Base-by-base conservation (phyloP, 1,140 invertebrate species). In the Drosophila paulistorum region DNA sequence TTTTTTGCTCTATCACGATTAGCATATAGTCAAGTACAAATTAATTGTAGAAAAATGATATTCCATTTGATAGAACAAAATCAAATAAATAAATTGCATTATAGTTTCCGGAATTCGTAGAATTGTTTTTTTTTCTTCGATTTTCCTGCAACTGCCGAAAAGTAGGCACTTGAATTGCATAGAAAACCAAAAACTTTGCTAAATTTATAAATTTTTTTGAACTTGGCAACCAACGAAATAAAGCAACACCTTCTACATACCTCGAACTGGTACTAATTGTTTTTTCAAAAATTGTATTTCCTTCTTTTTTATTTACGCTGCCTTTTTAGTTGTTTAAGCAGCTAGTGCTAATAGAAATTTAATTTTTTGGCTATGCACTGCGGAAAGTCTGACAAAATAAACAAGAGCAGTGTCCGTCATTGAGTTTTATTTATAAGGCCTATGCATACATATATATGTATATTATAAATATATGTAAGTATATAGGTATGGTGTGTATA, bases 341-440 rank as follows among this genome's bases (percentile, higher is more conserved):
- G n/a, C 57, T 14, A 41, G 26, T 71, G 72, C 48, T 79, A 61
- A 79, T 51, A 77, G 54, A n/a, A 39, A 61, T 55, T 41, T 57
- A 61, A 63, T 68, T 62, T 86, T 87, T 86, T 86, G 83, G 83
- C 83, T 79, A 74, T 77, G 59, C 69, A 76, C 48, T 71, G 66
- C 83, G 83, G 83, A 87, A 86, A 86, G 65, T 72, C 72, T 30
- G 54, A 65, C 61, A 66, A 63, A 75, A 79, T 64, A 45, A 74
- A 79, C 71, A 82, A 82, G 83, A 76, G 65, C 69, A 70, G 48
- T 80, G 68, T 62, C 67, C 79, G 76, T 77, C 83, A 87, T 87
- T 86, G 83, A 74, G 69, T 77, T 83, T 77, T 86, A 86, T 86
- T 86, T 86, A 87, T 87, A 86, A 65, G 51, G 74, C 67, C 65